Base-by-base conservation (phyloP, 2,797 vertebrate genomes). In the Pseudotriccus pelzelni region DNA sequence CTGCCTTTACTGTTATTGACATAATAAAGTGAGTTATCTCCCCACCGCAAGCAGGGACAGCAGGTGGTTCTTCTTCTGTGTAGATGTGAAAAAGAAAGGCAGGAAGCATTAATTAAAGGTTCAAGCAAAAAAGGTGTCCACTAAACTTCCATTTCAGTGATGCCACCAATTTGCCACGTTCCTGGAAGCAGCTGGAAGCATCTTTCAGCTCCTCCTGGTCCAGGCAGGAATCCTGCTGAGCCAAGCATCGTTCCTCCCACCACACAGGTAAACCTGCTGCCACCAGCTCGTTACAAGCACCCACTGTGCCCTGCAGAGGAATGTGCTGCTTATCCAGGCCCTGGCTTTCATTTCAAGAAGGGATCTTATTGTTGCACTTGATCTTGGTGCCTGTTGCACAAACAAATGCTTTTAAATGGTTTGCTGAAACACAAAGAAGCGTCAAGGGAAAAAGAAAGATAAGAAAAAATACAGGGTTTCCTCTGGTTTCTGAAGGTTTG, bases 301-400 rank as follows among this genome's bases (percentile, higher is more conserved):
- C 39, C 74, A 56, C 0, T 0, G 80, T 58, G 92, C 90, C 72
- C 80, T 72, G 43, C 81, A 92, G 70, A 84, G 63, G 32, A 90
- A 94, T 22, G 39, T 46, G 59, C 63, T 85, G n/a, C 77, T 89
- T 43, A 59, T 25, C 63, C 63, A 32, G 50, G 34, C 46, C 78
- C 68, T 68, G 81, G 59, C 63, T 95, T 91, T 87, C 59, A 82
- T 74, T 90, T 87, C 92, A 94, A 79, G 60, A 87, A n/a, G 59
- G 25, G 63, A n/a, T 67, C 74, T 63, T 39, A 53, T 32, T 89
- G 89, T n/a, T 69, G 67, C 47, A 53, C 74, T 90, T 70, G 77
- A 73, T 74, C 88, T 56, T 25, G 34, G 52, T 52, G 91, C 67
- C 66, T 59, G 63, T 36, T 84, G 94, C 81, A 90, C 88, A 90